Conservation (phyloP, 1,140 invertebrate genomes). For the Chlorops oryzae region DNA sequence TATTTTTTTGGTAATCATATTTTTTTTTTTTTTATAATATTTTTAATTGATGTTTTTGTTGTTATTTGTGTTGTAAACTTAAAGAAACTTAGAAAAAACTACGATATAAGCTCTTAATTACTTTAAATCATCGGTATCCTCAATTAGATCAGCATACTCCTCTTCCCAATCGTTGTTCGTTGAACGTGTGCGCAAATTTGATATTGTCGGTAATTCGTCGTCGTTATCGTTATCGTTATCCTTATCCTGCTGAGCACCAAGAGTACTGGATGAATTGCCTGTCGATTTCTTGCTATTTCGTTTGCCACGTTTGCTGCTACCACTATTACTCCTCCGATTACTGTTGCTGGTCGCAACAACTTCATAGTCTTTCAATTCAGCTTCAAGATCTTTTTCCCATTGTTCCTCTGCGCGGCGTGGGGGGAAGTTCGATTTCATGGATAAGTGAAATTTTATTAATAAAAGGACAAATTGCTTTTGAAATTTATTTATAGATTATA, state of each 20-base stretch:
- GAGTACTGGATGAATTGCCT: too few species aligned
- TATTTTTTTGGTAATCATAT: background rate
- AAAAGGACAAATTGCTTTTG: too few species aligned
- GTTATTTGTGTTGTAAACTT: background rate
- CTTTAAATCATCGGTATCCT: constrained; percentile 49
- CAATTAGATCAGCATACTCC: constrained; percentile 46
- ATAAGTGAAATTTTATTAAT: too few species aligned
- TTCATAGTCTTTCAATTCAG: constrained; percentile 87
- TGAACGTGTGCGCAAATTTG: constrained; percentile 43
- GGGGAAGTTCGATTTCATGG: too few species aligned
- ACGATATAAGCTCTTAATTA: constrained; percentile 50
- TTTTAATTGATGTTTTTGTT: background rate
- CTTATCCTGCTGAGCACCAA: too few species aligned
- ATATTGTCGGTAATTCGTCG: constrained; percentile 44
- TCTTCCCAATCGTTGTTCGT: constrained; percentile 47
- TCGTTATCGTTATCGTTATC: constrained; percentile 15
- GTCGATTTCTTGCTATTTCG: background rate
- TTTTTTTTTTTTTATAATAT: constrained; percentile 4
- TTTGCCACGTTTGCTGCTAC: background rate
- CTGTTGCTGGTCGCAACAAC: constrained; percentile 59
- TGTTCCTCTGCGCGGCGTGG: constrained; percentile 77
- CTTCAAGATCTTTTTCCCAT: constrained; percentile 88
- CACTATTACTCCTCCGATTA: constrained; percentile 8
- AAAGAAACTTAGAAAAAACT: constrained; percentile 46
- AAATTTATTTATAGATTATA: too few species aligned